Evolutionary conservation across 2,113 vertebrate genomes (phyloP).

Genomic region (Silurus asotus): DNA sequence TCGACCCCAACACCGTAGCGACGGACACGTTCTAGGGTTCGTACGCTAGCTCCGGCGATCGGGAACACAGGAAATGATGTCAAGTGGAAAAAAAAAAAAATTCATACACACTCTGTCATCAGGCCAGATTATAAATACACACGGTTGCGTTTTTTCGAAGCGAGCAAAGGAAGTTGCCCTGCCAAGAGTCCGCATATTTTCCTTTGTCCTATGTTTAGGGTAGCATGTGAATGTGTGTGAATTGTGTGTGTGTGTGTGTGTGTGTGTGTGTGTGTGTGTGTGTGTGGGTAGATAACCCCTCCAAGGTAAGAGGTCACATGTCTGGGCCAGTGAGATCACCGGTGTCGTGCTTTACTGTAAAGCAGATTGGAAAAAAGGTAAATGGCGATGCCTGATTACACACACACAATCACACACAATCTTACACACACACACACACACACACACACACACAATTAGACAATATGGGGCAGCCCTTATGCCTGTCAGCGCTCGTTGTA

Average conservation of each 20-base stretch:
- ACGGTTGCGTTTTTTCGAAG: conserved; percentile 67
- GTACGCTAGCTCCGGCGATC: no score
- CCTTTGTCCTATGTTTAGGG: conserved; percentile 77
- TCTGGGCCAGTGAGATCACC: conserved; percentile 16
- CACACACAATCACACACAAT: background rate
- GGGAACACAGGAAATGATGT: conserved; percentile 1
- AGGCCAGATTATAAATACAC: conserved; percentile 73
- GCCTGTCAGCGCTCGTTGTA: background rate
- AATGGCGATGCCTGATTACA: conserved; percentile 20
- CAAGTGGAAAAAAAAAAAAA: conserved; percentile 48
- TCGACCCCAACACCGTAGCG: no score
- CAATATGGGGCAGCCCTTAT: background rate
- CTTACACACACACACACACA: background rate
- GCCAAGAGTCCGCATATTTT: conserved; percentile 75
- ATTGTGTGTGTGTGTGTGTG: conserved; percentile 55
- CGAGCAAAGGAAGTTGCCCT: conserved; percentile 72
- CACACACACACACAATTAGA: conserved; percentile 13
- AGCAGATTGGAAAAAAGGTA: background rate
- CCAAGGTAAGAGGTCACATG: conserved; percentile 33
- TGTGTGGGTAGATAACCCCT: conserved; percentile 39
- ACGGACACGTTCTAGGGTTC: background rate
- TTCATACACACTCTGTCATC: conserved; percentile 72
- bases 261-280: conserved; percentile 54
- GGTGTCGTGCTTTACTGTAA: conserved; percentile 5
- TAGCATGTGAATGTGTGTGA: conserved; percentile 56